Evolutionary conservation across 2,797 vertebrate genomes (phyloP).

Genomic region (Manis crassicaudata): DNA sequence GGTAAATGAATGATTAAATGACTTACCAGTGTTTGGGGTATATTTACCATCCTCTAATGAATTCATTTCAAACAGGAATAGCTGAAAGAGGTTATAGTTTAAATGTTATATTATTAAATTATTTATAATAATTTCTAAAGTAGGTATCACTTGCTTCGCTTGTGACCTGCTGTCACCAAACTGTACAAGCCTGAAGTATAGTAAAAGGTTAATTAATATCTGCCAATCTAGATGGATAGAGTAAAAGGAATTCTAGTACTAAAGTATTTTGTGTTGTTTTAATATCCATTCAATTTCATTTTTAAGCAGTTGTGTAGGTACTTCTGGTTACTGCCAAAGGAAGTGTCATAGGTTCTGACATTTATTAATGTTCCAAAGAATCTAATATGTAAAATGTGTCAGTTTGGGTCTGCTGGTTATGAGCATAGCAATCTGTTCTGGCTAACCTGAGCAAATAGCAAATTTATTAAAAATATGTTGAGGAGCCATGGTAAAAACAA

Average conservation of each 20-base stretch:
- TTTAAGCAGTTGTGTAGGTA: neutral
- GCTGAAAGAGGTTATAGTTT: neutral
- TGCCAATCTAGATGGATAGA: neutral
- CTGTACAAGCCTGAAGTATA: neutral
- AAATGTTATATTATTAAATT: neutral
- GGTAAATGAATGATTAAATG: neutral
- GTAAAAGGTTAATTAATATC: conserved; percentile 22
- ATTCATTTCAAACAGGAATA: conserved; percentile 25
- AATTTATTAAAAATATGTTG: neutral
- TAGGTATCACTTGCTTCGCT: neutral
- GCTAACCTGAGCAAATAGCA: neutral
- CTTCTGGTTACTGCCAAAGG: neutral
- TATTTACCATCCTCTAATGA: neutral
- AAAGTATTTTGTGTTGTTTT: conserved; percentile 5
- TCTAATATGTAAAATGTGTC: neutral
- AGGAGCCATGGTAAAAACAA: neutral
- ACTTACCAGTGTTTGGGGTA: neutral
- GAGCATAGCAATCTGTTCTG: neutral
- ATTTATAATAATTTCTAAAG: neutral
- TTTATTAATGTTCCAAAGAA: neutral
- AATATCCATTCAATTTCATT: neutral
- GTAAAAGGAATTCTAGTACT: conserved; percentile 14
- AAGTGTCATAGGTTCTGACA: neutral
- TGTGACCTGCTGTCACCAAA: neutral
- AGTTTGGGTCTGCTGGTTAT: neutral